phyloP scores from a whole-genome alignment of 2,888 invertebrate species.

The Xanthorhoe designata region DNA sequence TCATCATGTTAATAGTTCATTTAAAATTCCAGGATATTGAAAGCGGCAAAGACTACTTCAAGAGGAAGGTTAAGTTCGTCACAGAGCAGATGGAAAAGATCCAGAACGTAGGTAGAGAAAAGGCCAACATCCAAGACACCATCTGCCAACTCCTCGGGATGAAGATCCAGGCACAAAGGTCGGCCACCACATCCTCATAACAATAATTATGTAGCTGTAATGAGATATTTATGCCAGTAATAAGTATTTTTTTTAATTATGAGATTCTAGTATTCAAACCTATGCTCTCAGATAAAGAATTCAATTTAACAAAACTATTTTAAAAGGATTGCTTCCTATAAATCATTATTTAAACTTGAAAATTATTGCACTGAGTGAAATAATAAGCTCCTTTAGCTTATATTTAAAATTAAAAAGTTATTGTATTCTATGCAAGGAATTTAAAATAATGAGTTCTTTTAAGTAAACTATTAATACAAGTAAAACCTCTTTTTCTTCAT shows the following conservation, averaged over 20 bases:
- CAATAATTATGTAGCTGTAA: conserved; percentile 21
- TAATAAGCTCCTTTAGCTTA: too few relatives aligned
- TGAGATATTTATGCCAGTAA: neutral
- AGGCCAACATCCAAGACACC: conserved; percentile 87
- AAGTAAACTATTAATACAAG: conserved; percentile 2
- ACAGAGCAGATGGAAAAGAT: conserved; percentile 98
- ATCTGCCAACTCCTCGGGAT: conserved; percentile 89
- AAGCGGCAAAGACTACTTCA: conserved; percentile 96
- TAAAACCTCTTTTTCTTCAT: conserved; percentile 2
- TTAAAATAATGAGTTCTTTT: neutral
- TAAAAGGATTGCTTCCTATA: neutral
- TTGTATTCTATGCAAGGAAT: too few relatives aligned
- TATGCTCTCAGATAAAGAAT: neutral
- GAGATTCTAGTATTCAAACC: neutral
- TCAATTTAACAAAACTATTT: neutral
- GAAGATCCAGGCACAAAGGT: conserved; percentile 74
- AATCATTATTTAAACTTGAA: neutral
- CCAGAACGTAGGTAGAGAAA: conserved; percentile 92
- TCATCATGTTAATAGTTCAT: neutral
- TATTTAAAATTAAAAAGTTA: too few relatives aligned
- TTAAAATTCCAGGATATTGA: conserved; percentile 86
- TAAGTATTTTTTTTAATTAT: conserved; percentile 11
- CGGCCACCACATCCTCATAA: conserved; percentile 39
- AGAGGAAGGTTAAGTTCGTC: conserved; percentile 95
- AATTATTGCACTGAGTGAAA: too few relatives aligned